Evolutionary conservation across 2,888 invertebrate species (phyloP).

Genomic region (Galeopsomyia nigrocyanea): DNA sequence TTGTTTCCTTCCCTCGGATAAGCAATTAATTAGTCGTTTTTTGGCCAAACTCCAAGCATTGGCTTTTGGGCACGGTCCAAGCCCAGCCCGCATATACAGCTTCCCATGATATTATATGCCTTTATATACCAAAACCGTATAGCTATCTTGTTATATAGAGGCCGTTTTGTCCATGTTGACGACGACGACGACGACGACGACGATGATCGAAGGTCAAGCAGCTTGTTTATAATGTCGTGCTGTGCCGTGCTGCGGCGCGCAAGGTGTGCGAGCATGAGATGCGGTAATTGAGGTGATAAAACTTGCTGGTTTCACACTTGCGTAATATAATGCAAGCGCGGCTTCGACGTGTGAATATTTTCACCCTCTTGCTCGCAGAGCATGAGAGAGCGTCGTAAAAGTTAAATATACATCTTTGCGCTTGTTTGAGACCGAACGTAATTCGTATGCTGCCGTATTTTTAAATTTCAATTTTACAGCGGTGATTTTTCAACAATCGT

Average conservation of each 20-base stretch:
- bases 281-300: too few relatives aligned
- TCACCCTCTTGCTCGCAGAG: too few relatives aligned
- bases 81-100: slow-evolving; percentile 24
- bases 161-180: too few relatives aligned
- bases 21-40: slow-evolving; percentile 49
- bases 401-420: too few relatives aligned
- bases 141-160: slow-evolving; percentile 14
- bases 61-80: slow-evolving; percentile 47
- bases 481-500: too few relatives aligned
- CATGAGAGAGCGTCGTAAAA: too few relatives aligned
- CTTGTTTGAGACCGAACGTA: too few relatives aligned
- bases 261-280: too few relatives aligned
- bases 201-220: slow-evolving; percentile 29
- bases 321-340: slow-evolving; percentile 8
- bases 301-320: background rate
- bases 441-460: too few relatives aligned
- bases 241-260: too few relatives aligned
- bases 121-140: background rate
- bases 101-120: background rate
- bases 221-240: background rate
- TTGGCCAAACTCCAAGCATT: slow-evolving; percentile 46
- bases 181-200: too few relatives aligned
- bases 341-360: background rate
- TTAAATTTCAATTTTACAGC: too few relatives aligned
- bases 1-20: slow-evolving; percentile 47